These are phyloP conservation scores for Pygoscelis adeliae DNA, from an alignment of 2,113 vertebrate genomes.

Conservation along the genomic window DNA sequence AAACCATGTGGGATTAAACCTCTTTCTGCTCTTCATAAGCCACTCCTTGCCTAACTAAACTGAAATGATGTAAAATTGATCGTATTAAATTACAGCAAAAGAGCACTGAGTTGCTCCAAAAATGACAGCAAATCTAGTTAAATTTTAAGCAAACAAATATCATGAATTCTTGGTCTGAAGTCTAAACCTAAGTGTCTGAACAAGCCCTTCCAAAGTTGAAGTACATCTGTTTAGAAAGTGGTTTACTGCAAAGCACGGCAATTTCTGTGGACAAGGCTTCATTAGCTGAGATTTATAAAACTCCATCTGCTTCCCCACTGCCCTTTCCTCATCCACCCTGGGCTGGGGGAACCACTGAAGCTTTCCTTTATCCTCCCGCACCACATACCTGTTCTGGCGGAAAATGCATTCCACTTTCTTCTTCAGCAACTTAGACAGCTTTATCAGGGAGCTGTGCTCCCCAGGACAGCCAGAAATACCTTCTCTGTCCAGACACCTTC, in stretches of 20 bases:
- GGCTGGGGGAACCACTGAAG: neutral
- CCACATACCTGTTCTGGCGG: constrained; percentile 28
- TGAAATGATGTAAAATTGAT: constrained; percentile 13
- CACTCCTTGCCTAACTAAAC: constrained; percentile 1
- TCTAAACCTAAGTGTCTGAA: constrained; percentile 7
- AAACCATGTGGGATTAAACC: neutral
- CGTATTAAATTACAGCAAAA: constrained; percentile 20
- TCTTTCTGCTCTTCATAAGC: neutral
- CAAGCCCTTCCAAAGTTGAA: constrained; percentile 16
- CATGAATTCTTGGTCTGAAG: constrained; percentile 14
- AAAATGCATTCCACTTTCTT: constrained; percentile 41
- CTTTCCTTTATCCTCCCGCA: constrained; percentile 5
- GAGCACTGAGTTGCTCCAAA: neutral
- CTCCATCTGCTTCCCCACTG: neutral
- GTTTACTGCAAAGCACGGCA: neutral
- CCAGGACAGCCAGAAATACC: neutral
- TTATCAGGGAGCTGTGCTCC: neutral
- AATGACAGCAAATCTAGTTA: constrained; percentile 33
- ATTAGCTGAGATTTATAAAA: constrained; percentile 1
- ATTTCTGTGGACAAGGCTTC: neutral
- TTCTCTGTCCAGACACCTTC: neutral
- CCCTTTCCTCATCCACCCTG: neutral
- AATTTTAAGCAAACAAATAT: constrained; percentile 52
- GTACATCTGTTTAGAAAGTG: neutral
- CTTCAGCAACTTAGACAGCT: constrained; percentile 28